Evolutionary conservation across 2,797 vertebrate species (phyloP).

Genomic region (Synaphobranchus kaupii): DNA sequence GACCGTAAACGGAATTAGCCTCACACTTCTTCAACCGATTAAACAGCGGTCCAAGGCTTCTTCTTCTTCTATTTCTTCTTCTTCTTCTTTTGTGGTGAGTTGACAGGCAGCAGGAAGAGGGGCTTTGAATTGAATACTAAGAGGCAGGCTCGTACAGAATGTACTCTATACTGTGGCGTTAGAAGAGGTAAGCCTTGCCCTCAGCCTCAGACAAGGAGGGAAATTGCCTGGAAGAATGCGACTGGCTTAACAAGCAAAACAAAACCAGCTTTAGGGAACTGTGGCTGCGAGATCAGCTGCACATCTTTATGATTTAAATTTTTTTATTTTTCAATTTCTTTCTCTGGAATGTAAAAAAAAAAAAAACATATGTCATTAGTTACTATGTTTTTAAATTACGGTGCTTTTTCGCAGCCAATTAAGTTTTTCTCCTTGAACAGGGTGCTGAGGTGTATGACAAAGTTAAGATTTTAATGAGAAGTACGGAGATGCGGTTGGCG

Average conservation of each 20-base stretch:
- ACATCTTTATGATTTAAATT: background rate
- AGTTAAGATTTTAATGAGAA: constrained; percentile 61
- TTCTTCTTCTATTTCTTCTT: background rate
- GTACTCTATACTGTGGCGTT: constrained; percentile 52
- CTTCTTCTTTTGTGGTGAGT: constrained; percentile 23
- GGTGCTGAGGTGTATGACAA: constrained; percentile 47
- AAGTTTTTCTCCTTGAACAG: constrained; percentile 50
- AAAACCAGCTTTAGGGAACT: background rate
- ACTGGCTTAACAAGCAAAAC: constrained; percentile 59
- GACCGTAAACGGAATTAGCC: constrained; percentile 32
- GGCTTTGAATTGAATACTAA: constrained; percentile 67
- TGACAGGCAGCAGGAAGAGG: constrained; percentile 41
- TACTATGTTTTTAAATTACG: constrained; percentile 54
- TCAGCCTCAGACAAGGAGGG: constrained; percentile 66
- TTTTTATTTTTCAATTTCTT: background rate
- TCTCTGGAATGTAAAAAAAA: background rate
- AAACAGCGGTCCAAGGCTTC: constrained; percentile 51
- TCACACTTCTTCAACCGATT: constrained; percentile 55
- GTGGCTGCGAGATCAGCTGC: background rate
- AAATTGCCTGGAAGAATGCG: constrained; percentile 71
- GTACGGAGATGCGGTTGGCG: background rate
- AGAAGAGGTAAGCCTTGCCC: constrained; percentile 67
- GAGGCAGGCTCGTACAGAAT: constrained; percentile 45
- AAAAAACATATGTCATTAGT: constrained; percentile 40
- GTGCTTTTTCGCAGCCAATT: constrained; percentile 64